Evolutionary conservation across 2,113 vertebrate genomes (phyloP), one percentile per base, ranked within the genome.

Genomic region (Felis chaus): DNA sequence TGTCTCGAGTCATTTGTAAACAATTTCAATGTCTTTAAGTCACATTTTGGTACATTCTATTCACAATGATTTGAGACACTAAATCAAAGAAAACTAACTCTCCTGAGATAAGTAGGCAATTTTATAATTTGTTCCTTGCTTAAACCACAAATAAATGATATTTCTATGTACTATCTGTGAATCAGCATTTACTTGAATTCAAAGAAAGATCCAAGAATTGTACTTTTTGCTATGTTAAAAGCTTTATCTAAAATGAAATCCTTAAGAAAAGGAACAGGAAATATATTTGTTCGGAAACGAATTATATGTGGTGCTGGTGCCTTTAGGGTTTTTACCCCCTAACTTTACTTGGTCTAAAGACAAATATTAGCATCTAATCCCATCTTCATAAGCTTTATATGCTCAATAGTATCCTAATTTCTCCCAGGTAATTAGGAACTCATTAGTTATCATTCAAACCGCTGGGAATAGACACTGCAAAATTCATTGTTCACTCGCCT

Each of bases 121-220:
- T 97, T 87, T 55, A 81, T 79, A 84, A 50, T 31, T 55, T 71
- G 73, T 94, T 39, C 83, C 81, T 73, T 83, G 18, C 73, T 90
- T 87, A 95, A 95, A 63, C 15, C 4, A 45, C 29, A 86, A 84
- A 31, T 82, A 94, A 78, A 66, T 68, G 7, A 61, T 48, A 69
- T 80, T 86, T 94, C 57, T 89, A 66, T 79, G 7, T 4, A 68
- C 9, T 92, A 31, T 61, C n/a, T 83, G 10, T 90, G 55, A 90
- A 61, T 89, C 33, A 76, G 33, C 41, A 79, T 79, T 89, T 97
- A 85, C 41, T 92, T 91, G 89, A 94, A 96, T 55, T 89, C 83
- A 95, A 89, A 81, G 13, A 29, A 74, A 11, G 21, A 50, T 79
- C 36, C 7, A 73, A 79, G 36, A 93, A 66, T 96, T 79, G 69